Base-by-base conservation (phyloP, 2,888 invertebrate genomes). In the Sturmia bella region DNA sequence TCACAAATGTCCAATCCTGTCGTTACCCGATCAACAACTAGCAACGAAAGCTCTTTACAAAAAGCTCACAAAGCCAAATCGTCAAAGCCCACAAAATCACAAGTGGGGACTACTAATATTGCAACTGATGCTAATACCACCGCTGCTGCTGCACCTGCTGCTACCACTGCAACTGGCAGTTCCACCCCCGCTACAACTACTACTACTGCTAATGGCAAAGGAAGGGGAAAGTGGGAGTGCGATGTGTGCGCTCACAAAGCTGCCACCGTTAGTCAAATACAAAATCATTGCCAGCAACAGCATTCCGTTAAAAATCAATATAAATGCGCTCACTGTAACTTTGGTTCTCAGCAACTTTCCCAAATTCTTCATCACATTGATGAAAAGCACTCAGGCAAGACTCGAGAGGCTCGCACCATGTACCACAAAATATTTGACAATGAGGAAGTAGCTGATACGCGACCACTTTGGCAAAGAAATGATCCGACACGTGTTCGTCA, bases 291-390 rank as follows among this genome's bases (percentile, higher is more conserved):
- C 3, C 84, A 84, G 41, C 78, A 84, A 45, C 11, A 41, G 1
- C 96, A 97, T 87, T 92, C 93, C 37, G 92, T 94, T 1, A 94
- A 93, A 78, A 92, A 92, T 86, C 95, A 95, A 84, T 96, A 92
- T 88, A 94, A 94, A 85, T 96, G 96, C 86, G 92, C 92, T 0
- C 91, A 94, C 80, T 97, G 96, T 85, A 87, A 91, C 0, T 95
- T 93, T 84, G 92, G 92, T 32, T 91, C 91, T 0, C 90, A 93
- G 0, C 92, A 92, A 1, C 90, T 92, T 27, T 91, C 92, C 7
- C 92, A 92, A 32, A 92, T 95, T 50, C 91, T 92, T 19, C 92
- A 92, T 48, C 95, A 96, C 87, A 93, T 94, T 81, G 88, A 90
- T 1, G 91, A 92, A 12, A 92, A 93, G 4, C 95, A 95, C 87